A percentile compares a stretch with the other conserved stretches of the same genome.
Evolutionary conservation across 2,888 invertebrate species (phyloP).

Genomic region (Tortricodes alternella): DNA sequence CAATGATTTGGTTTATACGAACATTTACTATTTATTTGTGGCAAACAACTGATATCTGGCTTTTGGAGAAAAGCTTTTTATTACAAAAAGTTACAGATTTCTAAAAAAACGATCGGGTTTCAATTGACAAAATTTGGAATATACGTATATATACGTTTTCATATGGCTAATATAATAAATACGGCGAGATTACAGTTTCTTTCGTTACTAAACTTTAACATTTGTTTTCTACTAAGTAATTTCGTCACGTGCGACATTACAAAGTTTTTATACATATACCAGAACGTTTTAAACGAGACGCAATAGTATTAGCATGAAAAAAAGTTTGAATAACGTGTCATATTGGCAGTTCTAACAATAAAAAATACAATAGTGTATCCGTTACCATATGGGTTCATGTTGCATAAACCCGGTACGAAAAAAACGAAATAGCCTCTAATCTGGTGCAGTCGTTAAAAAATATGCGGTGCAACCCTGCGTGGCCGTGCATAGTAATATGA

Average conservation of each 20-base stretch:
- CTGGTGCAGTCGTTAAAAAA: not conserved
- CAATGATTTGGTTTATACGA: not conserved
- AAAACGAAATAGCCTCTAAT: not conserved
- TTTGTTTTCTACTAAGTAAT: no score
- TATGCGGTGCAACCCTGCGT: not conserved
- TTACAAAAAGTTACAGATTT: no score
- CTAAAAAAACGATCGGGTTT: no score
- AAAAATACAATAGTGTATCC: conserved; percentile 1
- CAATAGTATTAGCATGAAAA: not conserved
- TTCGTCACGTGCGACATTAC: not conserved
- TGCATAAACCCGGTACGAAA: not conserved
- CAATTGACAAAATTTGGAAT: no score
- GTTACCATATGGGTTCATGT: not conserved
- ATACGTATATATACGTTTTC: no score
- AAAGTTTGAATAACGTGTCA: not conserved
- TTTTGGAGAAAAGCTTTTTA: no score
- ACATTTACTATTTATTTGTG: not conserved
- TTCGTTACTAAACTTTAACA: no score
- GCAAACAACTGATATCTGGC: no score
- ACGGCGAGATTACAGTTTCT: no score
- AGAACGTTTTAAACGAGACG: not conserved
- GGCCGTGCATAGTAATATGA: conserved; percentile 18
- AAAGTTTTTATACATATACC: not conserved
- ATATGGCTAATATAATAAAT: no score
- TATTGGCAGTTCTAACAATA: not conserved